These are phyloP conservation scores for Gonatopus flavifemur DNA, from an alignment of 1,140 invertebrate genomes.

Conservation along the genomic window DNA sequence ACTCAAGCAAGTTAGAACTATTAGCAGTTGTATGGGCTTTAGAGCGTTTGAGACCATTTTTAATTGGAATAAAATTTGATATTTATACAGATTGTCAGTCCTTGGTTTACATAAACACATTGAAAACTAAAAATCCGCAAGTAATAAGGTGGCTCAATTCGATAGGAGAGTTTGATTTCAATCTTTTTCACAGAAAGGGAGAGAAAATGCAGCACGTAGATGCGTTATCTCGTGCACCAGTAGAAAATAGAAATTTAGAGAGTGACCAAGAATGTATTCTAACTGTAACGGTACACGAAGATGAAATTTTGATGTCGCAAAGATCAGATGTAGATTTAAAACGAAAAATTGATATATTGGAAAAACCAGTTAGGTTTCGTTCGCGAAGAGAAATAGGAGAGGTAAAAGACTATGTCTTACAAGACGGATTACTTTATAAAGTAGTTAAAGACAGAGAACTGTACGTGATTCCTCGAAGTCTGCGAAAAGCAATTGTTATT, in stretches of 20 bases:
- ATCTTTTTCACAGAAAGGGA: neutral
- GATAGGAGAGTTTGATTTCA: neutral
- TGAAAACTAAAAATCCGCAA: neutral
- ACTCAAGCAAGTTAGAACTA: conserved; percentile 1
- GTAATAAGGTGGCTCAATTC: neutral
- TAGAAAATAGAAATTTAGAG: too few species aligned
- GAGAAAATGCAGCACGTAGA: neutral
- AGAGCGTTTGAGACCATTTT: conserved; percentile 2
- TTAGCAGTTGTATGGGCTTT: conserved; percentile 7
- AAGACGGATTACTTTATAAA: conserved; percentile 10
- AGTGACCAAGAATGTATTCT: too few species aligned
- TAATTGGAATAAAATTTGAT: conserved; percentile 1
- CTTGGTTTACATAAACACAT: neutral
- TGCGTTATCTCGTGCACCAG: neutral
- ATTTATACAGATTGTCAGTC: conserved; percentile 1
- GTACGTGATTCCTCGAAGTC: conserved; percentile 1
- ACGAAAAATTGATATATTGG: too few species aligned
- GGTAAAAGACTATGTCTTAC: conserved; percentile 10
- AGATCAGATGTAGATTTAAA: too few species aligned
- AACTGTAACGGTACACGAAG: too few species aligned
- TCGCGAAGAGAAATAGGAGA: conserved; percentile 1
- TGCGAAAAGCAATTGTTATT: neutral
- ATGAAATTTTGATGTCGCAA: too few species aligned
- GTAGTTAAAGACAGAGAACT: conserved; percentile 5
- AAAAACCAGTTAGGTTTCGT: too few species aligned